Evolutionary conservation across 2,797 vertebrate genomes (phyloP), one percentile per base, ranked within the genome.

Genomic region (Ceryle rudis): DNA sequence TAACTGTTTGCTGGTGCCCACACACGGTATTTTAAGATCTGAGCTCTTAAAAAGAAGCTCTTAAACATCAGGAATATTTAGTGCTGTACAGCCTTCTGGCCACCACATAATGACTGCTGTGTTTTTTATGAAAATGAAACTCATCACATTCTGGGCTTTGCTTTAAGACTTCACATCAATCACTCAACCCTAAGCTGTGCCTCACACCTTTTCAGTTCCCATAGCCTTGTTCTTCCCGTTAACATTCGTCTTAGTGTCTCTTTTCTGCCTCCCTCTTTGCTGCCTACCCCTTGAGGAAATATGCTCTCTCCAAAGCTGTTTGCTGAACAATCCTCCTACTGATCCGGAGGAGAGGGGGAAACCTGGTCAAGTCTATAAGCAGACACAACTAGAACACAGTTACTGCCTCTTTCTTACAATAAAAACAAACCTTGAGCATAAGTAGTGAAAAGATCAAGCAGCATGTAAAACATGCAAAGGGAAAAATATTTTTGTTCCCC

Each of bases 111-210:
- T 82, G 95, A 42, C 75, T 89, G 79, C 81, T 92, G 49, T 97
- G 93, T 96, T 95, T 92, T 95, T 84, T 66, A 86, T 95, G 95
- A 97, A 97, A 95, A 94, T 92, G 94, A 86, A 97, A 91, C 88
- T 91, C 95, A 83, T 96, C 86, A 2, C 79, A 28, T 62, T 95
- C 89, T 91, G 95, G 88, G 93, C 79, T 96, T 94, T 95, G 81
- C 80, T 97, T 67, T 90, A 93, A 93, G 96, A 77, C 86, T 81
- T 97, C 86, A 19, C 86, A 95, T 97, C 94, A 93, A 90, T 96
- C 95, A 90, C 83, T 91, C 86, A 93, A 26, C 88, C 93, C 82
- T 81, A 78, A 92, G 81, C 75, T 0, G 5, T 94, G 83, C 88
- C 93, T 96, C 73, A 52, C 87, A 86, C 91, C 89, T 95, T 89